Evolutionary conservation across 2,888 invertebrate species (phyloP).

Genomic region (Stenolophus ochropezus): DNA sequence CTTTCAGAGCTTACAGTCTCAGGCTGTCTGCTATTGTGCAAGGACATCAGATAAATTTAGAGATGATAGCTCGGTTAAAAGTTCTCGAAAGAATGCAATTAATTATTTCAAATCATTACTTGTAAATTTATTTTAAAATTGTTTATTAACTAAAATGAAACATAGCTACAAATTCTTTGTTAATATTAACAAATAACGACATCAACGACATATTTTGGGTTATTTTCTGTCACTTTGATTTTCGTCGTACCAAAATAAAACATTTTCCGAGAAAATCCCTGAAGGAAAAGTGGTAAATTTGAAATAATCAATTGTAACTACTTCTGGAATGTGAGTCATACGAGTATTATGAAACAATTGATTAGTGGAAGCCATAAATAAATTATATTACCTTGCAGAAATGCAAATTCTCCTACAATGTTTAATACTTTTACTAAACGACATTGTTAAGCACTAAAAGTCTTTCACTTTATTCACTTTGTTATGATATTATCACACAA

Average conservation of each 20-base stretch:
- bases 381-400: conserved; percentile 66
- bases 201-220: too few relatives aligned
- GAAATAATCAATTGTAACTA: conserved; percentile 1
- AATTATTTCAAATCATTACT: too few relatives aligned
- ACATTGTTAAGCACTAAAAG: conserved; percentile 65
- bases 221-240: too few relatives aligned
- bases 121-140: too few relatives aligned
- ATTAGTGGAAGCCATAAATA: neutral
- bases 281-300: neutral
- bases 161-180: too few relatives aligned
- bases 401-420: conserved; percentile 69
- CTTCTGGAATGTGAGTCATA: neutral
- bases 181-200: too few relatives aligned
- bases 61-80: conserved; percentile 2
- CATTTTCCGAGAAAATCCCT: neutral
- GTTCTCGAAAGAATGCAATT: neutral
- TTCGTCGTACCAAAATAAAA: neutral
- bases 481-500: neutral
- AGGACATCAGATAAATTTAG: conserved; percentile 17
- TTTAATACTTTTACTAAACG: conserved; percentile 70
- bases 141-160: too few relatives aligned
- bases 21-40: neutral
- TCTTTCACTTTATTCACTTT: neutral
- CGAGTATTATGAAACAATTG: neutral
- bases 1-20: neutral